A percentile compares a stretch with the other conserved stretches of the same genome.
phyloP scores from a whole-genome alignment of 2,113 vertebrate species.

The Crypturellus undulatus region DNA sequence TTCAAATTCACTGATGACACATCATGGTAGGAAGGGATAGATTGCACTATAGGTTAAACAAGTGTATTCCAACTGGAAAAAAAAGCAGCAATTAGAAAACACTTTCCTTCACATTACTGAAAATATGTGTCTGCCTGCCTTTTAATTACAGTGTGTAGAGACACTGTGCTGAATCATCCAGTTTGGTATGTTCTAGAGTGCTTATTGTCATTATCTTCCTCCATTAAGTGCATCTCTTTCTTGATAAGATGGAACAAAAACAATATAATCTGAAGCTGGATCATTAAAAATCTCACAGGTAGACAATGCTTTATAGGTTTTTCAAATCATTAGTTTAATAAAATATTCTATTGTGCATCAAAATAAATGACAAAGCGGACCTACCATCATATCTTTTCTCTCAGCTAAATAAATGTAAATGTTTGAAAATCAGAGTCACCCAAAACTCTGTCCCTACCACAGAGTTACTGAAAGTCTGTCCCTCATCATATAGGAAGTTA shows the following conservation, averaged over 20 bases:
- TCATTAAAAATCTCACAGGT: constrained; percentile 42
- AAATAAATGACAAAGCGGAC: not conserved
- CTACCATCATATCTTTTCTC: not conserved
- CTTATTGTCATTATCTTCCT: constrained; percentile 52
- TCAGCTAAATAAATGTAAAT: not conserved
- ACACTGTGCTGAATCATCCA: constrained; percentile 58
- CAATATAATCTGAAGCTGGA: constrained; percentile 20
- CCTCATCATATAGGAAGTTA: not conserved
- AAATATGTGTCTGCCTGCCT: constrained; percentile 71
- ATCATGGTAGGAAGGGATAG: constrained; percentile 43
- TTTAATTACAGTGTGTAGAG: constrained; percentile 67
- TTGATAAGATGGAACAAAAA: constrained; percentile 45
- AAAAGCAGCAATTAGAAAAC: constrained; percentile 19
- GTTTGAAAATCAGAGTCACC: not conserved
- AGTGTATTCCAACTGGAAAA: constrained; percentile 48
- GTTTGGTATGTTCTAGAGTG: constrained; percentile 47
- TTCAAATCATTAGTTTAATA: constrained; percentile 5
- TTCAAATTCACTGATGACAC: constrained; percentile 50
- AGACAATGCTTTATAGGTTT: not conserved
- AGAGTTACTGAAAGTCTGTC: not conserved
- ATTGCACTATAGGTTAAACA: constrained; percentile 61
- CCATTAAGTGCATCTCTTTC: constrained; percentile 15
- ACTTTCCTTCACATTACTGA: constrained; percentile 55
- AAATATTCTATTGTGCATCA: constrained; percentile 1
- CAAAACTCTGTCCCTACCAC: not conserved